phyloP scores from a whole-genome alignment of 2,888 invertebrate species.

The Ophion ellenae region DNA sequence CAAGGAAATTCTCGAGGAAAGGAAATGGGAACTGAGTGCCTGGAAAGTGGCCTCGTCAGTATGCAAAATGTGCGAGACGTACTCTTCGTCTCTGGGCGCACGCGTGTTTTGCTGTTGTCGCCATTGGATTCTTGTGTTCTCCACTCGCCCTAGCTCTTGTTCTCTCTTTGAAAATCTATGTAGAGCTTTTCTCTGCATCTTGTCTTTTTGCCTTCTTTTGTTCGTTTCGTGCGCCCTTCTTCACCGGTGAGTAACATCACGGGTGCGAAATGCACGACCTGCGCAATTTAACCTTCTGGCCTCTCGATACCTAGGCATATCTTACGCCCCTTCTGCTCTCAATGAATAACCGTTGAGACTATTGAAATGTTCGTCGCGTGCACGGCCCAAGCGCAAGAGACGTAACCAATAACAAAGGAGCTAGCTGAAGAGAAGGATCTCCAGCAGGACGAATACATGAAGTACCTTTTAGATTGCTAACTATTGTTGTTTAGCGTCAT shows the following conservation, averaged over 20 bases:
- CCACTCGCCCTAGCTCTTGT: conserved; percentile 68
- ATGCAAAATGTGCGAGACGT: conserved; percentile 77
- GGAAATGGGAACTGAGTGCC: conserved; percentile 75
- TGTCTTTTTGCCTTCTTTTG: conserved; percentile 47
- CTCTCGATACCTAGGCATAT: not conserved
- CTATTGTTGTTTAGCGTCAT: not conserved
- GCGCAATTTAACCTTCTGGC: conserved; percentile 8
- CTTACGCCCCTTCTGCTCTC: not conserved
- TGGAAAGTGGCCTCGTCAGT: conserved; percentile 79
- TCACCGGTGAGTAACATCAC: conserved; percentile 54
- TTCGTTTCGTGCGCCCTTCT: conserved; percentile 36
- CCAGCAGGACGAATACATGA: not conserved
- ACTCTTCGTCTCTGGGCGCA: conserved; percentile 67
- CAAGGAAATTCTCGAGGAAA: conserved; percentile 75
- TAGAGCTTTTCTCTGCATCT: conserved; percentile 40
- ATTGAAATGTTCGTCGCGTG: not conserved
- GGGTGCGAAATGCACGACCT: conserved; percentile 46
- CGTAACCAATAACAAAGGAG: not conserved
- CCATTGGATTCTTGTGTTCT: conserved; percentile 70
- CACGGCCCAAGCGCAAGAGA: too few species aligned
- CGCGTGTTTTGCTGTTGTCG: conserved; percentile 65
- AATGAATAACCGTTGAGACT: not conserved
- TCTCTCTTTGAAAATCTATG: conserved; percentile 56
- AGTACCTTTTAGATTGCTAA: not conserved
- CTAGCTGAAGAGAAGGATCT: not conserved